Base-by-base conservation (phyloP, 2,797 vertebrate species). In the Tapirus indicus region DNA sequence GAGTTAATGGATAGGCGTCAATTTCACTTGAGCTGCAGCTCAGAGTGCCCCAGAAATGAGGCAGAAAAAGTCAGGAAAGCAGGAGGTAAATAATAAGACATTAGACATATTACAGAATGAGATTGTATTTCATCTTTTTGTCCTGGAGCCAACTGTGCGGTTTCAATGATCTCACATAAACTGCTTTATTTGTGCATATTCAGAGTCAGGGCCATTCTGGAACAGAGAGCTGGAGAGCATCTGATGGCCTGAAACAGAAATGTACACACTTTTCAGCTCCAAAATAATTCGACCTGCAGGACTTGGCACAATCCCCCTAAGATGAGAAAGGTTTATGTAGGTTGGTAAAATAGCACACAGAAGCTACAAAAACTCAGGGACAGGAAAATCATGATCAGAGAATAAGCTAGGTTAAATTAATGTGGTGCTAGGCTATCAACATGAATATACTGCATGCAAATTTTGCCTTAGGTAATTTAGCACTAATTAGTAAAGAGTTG, bases 331-430 rank as follows among this genome's bases (percentile, higher is more conserved):
- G 66, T 95, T 97, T 97, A 8, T 52, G 21, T 9, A 96, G 32
- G 54, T 62, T 69, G 52, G 27, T 75, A 98, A 97, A 97, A 97
- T 60, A 56, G 14, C 49, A 62, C 77, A 96, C 54, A 85, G 91
- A 97, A 97, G 87, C 95, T 96, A 87, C 90, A 96, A 87, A 98
- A 97, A 54, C 94, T 97, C 97, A 96, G 94, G 96, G 97, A 97
- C 89, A 93, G 44, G 80, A 85, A 91, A 97, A 95, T 91, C 92
- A 94, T 80, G 83, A 92, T 93, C 84, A 94, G 91, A 97, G 97
- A 98, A 98, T 96, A 97, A 98, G 95, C 71, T 52, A 91, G 66
- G 75, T 97, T 98, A 97, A 98, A 96, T 98, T 96, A 97, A 79
- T 68, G 80, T 32, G 83, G 95, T 91, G 96, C 97, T 96, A 93